phyloP scores from a whole-genome alignment of 2,888 invertebrate species.

The Lagria hirta region DNA sequence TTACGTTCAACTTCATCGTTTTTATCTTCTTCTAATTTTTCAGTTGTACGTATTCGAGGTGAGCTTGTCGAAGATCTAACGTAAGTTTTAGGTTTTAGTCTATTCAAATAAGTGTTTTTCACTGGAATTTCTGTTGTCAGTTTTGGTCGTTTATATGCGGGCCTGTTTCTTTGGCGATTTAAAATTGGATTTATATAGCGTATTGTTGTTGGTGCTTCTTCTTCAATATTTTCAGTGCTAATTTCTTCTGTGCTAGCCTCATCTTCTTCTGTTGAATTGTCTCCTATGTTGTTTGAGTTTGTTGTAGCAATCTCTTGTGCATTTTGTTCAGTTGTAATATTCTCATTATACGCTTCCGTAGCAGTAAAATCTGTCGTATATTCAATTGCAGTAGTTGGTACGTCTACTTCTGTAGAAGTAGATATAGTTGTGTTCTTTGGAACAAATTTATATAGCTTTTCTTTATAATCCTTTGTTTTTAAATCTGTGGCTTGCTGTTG shows the following conservation, averaged over 20 bases:
- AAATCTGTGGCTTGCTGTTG: too few species aligned
- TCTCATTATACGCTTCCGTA: too few species aligned
- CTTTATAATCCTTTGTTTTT: not conserved
- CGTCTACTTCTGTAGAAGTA: too few species aligned
- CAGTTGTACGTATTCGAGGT: constrained; percentile 7
- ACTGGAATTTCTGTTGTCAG: constrained; percentile 19
- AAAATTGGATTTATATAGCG: constrained; percentile 23
- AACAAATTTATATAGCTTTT: too few species aligned
- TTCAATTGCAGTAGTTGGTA: too few species aligned
- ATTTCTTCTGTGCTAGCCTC: constrained; percentile 2
- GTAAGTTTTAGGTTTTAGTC: constrained; percentile 5
- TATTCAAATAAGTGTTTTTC: too few species aligned
- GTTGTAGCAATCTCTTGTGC: too few species aligned
- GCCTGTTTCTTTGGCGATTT: constrained; percentile 17
- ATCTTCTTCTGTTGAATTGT: constrained; percentile 5
- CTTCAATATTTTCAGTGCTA: constrained; percentile 13
- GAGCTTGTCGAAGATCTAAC: constrained; percentile 10
- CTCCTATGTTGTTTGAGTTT: not conserved
- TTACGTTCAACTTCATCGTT: constrained; percentile 5
- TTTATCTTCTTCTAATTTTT: constrained; percentile 8
- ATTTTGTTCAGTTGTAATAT: too few species aligned
- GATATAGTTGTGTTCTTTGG: too few species aligned
- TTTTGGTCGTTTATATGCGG: constrained; percentile 16
- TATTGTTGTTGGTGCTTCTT: constrained; percentile 13
- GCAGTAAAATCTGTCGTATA: too few species aligned